Conservation (phyloP, 2,113 vertebrate genomes). For the Pandion haliaetus region DNA sequence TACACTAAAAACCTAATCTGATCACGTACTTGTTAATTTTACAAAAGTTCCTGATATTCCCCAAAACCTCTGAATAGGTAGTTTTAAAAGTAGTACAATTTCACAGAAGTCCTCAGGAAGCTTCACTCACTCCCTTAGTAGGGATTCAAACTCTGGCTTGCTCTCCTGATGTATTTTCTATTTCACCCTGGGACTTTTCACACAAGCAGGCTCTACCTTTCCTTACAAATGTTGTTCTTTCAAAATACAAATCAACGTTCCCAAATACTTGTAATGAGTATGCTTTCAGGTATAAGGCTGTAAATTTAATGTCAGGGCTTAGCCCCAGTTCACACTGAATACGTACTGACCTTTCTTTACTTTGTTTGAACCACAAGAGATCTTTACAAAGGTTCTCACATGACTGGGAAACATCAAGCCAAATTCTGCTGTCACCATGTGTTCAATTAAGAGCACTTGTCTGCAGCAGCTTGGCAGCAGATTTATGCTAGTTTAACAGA, state of each 20-base stretch:
- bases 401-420: neutral
- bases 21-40: neutral
- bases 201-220: neutral
- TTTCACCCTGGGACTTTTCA: neutral
- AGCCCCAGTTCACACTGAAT: accelerated
- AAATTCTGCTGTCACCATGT: neutral
- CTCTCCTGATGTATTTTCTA: neutral
- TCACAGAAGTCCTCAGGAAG: neutral
- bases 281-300: neutral
- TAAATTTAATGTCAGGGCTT: neutral
- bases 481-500: neutral
- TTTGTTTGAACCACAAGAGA: neutral
- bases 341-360: neutral
- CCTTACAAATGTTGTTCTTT: neutral
- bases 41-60: neutral
- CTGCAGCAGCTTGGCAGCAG: neutral
- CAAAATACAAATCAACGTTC: neutral
- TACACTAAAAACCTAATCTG: neutral
- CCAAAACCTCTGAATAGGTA: neutral
- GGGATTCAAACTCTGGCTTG: neutral
- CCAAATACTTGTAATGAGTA: neutral
- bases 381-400: neutral
- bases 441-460: neutral
- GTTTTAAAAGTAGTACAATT: neutral
- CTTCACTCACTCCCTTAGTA: accelerated